These are phyloP conservation scores for Calosoma granatense DNA, from an alignment of 1,140 invertebrate genomes.

Conservation along the genomic window DNA sequence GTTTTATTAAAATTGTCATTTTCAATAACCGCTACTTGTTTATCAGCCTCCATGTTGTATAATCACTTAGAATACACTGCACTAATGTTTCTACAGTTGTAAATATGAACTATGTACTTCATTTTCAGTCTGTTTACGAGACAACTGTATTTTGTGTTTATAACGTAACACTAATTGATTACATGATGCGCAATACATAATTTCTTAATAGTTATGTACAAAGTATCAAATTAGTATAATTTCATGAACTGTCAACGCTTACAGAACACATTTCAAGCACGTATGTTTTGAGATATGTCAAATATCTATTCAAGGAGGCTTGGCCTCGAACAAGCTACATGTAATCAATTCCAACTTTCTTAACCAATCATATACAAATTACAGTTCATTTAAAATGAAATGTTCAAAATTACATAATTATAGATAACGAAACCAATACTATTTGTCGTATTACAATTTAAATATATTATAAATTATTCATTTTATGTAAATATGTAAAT, in stretches of 20 bases:
- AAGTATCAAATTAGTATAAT: background rate
- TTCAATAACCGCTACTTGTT: constrained; percentile 14
- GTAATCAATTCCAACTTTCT: background rate
- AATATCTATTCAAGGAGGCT: constrained; percentile 7
- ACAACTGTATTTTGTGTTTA: background rate
- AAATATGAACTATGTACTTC: background rate
- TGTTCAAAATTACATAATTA: no score
- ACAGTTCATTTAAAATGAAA: no score
- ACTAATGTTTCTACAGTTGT: background rate
- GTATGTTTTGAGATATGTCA: constrained; percentile 6
- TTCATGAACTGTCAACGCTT: background rate
- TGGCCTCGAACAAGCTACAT: background rate
- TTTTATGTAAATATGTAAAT: no score
- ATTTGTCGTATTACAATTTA: background rate
- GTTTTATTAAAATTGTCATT: constrained; percentile 30
- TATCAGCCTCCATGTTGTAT: background rate
- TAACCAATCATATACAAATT: no score
- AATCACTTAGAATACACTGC: background rate
- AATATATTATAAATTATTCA: no score
- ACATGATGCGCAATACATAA: background rate
- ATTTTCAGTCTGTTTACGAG: background rate
- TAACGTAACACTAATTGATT: background rate
- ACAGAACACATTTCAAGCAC: background rate
- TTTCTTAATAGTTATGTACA: background rate
- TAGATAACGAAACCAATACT: background rate